Conservation (phyloP, 2,113 vertebrate species). For the Entelurus aequoreus region DNA sequence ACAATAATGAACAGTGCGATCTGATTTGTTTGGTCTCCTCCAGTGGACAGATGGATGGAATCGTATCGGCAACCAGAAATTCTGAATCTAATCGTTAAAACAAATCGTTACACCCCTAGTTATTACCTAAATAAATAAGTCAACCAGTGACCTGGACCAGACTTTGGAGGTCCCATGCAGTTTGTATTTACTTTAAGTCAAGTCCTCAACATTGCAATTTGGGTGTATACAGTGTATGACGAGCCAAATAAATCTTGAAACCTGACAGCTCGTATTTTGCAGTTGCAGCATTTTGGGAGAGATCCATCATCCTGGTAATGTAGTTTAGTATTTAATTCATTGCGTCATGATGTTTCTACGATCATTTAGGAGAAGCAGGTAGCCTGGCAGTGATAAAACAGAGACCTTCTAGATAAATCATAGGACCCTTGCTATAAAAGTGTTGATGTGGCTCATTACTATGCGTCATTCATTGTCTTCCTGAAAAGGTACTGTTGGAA, state of each 20-base stretch:
- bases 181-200: neutral
- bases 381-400: constrained; percentile 7
- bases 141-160: no score
- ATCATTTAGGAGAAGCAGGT: constrained; percentile 24
- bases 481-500: constrained; percentile 21
- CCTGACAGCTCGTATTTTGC: constrained; percentile 28
- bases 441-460: neutral
- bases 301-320: constrained; percentile 28
- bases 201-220: neutral
- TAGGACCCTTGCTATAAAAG: neutral
- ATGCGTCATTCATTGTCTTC: constrained; percentile 1
- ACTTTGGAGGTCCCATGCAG: no score
- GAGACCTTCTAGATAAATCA: constrained; percentile 7
- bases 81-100: no score
- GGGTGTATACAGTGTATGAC: neutral
- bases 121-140: no score
- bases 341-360: constrained; percentile 28
- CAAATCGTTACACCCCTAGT: no score
- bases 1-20: no score
- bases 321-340: constrained; percentile 25
- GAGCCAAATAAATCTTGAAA: neutral
- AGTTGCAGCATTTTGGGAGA: constrained; percentile 28
- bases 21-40: no score
- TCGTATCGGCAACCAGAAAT: no score
- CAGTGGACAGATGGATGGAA: no score